These are phyloP conservation scores for Acrocephalus arundinaceus DNA, from an alignment of 2,113 vertebrate species.

Conservation along the genomic window DNA sequence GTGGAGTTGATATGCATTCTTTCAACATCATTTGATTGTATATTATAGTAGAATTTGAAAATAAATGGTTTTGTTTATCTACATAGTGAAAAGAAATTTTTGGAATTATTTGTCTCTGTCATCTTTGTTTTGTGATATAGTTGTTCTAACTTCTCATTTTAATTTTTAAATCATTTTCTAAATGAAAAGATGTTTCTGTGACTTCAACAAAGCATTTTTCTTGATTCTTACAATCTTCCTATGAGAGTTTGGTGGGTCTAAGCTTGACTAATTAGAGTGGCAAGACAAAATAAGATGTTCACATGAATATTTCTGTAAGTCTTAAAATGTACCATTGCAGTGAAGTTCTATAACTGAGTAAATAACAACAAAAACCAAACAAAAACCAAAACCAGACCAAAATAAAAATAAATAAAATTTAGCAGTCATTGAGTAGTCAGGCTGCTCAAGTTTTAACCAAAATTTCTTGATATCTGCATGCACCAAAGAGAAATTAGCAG, in stretches of 20 bases:
- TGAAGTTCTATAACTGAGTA: not conserved
- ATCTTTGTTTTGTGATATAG: not conserved
- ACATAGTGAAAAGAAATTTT: not conserved
- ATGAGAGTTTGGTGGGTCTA: not conserved
- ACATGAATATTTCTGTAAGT: not conserved
- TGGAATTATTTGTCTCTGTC: conserved; percentile 16
- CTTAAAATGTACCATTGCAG: not conserved
- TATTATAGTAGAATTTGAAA: not conserved
- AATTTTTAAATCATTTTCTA: conserved; percentile 10
- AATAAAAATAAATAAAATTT: not conserved
- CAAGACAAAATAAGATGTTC: not conserved
- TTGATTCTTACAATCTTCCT: not conserved
- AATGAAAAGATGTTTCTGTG: not conserved
- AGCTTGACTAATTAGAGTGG: not conserved
- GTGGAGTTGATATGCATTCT: not conserved
- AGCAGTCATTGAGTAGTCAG: not conserved
- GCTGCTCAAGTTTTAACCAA: not conserved
- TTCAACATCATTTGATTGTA: not conserved
- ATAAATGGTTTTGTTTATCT: conserved; percentile 7
- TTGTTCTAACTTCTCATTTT: conserved; percentile 16
- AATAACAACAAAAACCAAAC: not conserved
- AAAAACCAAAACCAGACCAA: not conserved
- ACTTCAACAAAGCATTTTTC: not conserved
- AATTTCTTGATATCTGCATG: not conserved
- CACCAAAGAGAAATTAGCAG: not conserved